A percentile compares a stretch with the other conserved stretches of the same genome.
Conservation (phyloP, 2,888 invertebrate species). For the Orthosia cruda region DNA sequence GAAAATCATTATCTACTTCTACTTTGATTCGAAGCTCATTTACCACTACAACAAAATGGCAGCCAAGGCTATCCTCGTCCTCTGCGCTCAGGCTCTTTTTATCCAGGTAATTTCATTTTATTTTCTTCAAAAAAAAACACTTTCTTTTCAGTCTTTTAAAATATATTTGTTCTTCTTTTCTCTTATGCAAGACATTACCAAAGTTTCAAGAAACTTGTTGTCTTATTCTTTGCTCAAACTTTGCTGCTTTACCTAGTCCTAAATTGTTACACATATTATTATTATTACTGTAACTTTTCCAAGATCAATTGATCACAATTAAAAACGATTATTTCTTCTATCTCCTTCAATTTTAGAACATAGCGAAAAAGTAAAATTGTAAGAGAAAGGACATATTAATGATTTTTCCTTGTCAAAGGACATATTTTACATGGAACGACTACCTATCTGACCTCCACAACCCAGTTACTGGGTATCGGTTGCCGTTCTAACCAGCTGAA, state of each 20-base stretch:
- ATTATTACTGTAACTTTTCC: not conserved
- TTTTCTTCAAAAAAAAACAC: not conserved
- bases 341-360: no score
- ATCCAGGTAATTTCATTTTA: slow-evolving; percentile 69
- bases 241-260: not conserved
- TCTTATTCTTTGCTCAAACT: not conserved
- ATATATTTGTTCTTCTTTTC: not conserved
- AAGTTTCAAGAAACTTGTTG: no score
- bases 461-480: no score
- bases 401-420: no score
- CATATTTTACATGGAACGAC: no score
- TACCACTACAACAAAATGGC: slow-evolving; percentile 68
- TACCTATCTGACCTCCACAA: no score
- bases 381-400: no score
- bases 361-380: no score
- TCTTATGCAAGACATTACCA: not conserved
- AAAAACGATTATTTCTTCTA: not conserved
- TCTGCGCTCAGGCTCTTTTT: slow-evolving; percentile 74
- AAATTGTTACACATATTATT: not conserved
- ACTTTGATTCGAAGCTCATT: not conserved
- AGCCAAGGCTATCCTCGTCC: slow-evolving; percentile 66
- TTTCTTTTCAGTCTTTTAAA: not conserved
- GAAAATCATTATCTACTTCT: slow-evolving; percentile 50
- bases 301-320: not conserved
- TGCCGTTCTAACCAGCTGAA: no score